Base-by-base conservation (phyloP, 2,797 vertebrate species). In the Scolopax rusticola region DNA sequence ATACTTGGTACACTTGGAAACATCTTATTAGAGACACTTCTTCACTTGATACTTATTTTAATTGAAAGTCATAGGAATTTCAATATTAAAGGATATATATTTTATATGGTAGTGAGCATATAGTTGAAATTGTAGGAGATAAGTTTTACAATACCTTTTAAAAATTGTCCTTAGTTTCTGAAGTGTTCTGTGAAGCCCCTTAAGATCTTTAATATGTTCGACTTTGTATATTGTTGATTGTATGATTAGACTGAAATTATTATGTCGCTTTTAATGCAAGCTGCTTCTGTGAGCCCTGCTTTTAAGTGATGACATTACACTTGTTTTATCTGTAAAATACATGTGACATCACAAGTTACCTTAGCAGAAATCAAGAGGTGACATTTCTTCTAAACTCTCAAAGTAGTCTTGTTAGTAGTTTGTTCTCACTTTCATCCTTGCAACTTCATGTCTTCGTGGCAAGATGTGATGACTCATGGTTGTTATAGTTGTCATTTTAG, bases 381-480 rank as follows among this genome's bases (percentile, higher is more conserved):
- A 15, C 33, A 30, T 64, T 91, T 86, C 56, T 74, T 54, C 60
- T 75, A 50, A 71, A 86, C 15, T 78, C 41, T 78, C 33, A n/a
- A 82, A 79, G 68, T 68, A 27, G 24, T 50, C 79, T 61, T 60
- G 17, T 56, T 86, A 69, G 27, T 59, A 73, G 47, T 86, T 90
- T 80, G 20, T 57, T 61, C 32, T 15, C 5, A 0, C 84, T 86
- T 93, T 68, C 47, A 77, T 87, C 78, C 36, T 48, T 71, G 33
- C 25, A 57, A 23, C 76, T 94, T 64, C 0, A 0, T 54, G 32
- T 81, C 75, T 88, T 36, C 36, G 36, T 59, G n/a, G 50, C 2
- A 41, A 92, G 70, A 67, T 87, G 51, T 89, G 84, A 82, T 90
- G 90, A 93, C 43, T 95, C 88, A 88, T 56, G 67, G 30, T 89